phyloP scores from a whole-genome alignment of 2,888 invertebrate species.

The Trachelus tabidus region DNA sequence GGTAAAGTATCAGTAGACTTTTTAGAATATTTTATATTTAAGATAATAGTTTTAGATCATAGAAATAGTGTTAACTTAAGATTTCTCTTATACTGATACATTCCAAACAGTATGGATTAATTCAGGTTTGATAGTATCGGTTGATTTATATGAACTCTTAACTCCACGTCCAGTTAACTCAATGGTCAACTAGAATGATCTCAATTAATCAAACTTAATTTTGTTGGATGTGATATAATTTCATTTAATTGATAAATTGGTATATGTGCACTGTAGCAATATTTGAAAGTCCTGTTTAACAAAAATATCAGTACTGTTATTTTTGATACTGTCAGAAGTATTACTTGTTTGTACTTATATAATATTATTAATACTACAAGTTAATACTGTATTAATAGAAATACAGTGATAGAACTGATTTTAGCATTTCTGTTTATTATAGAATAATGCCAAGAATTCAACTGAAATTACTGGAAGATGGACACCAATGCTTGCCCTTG shows the following conservation, averaged over 20 bases:
- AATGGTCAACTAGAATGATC: neutral
- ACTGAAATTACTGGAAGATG: slow-evolving; percentile 68
- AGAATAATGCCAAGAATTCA: slow-evolving; percentile 16
- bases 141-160: neutral
- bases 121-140: neutral
- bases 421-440: neutral
- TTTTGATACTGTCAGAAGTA: neutral
- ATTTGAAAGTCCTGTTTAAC: neutral
- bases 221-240: neutral
- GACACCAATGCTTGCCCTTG: slow-evolving; percentile 75
- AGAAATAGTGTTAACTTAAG: neutral
- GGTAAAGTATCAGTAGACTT: neutral
- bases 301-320: neutral
- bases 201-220: neutral
- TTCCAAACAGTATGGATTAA: neutral
- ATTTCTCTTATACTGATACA: neutral
- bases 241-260: neutral
- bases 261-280: neutral
- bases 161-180: neutral
- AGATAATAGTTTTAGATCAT: neutral
- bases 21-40: neutral
- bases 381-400: neutral
- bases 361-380: neutral
- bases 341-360: no score
- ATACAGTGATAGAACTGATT: neutral